These are phyloP conservation scores for Heliconius charithonia DNA, from an alignment of 2,888 invertebrate species.

Conservation along the genomic window DNA sequence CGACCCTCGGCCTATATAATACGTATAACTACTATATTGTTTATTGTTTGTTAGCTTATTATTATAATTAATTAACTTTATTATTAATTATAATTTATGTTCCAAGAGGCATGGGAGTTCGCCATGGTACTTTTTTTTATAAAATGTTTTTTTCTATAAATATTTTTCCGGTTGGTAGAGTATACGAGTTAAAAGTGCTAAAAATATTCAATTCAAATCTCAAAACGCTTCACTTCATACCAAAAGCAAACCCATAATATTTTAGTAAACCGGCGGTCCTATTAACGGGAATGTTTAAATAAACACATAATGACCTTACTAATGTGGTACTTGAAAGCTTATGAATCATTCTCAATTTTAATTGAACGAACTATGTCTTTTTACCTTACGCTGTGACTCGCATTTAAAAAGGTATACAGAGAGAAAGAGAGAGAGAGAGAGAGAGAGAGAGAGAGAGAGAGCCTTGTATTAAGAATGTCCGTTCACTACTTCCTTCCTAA, in stretches of 20 bases:
- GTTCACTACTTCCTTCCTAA: too few relatives aligned
- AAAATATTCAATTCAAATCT: not conserved
- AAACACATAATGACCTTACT: conserved; percentile 28
- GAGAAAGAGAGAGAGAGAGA: too few relatives aligned
- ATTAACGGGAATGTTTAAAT: conserved; percentile 30
- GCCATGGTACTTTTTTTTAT: too few relatives aligned
- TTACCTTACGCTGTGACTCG: not conserved
- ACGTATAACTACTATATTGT: too few relatives aligned
- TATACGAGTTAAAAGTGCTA: too few relatives aligned
- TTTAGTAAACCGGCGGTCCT: conserved; percentile 13
- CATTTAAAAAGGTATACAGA: not conserved
- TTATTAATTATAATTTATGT: too few relatives aligned
- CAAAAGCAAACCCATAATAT: not conserved
- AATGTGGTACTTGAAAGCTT: conserved; percentile 15
- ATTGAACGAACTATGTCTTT: not conserved
- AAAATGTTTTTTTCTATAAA: too few relatives aligned
- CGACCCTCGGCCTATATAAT: too few relatives aligned
- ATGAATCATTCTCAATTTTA: conserved; percentile 4
- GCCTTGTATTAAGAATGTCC: not conserved
- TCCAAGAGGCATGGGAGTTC: too few relatives aligned
- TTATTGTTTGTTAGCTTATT: too few relatives aligned
- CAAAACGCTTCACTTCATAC: not conserved
- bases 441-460: not conserved
- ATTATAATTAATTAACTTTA: too few relatives aligned
- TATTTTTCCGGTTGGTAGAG: too few relatives aligned